phyloP scores from a whole-genome alignment of 2,113 vertebrate genomes.

The Pungitius pungitius region DNA sequence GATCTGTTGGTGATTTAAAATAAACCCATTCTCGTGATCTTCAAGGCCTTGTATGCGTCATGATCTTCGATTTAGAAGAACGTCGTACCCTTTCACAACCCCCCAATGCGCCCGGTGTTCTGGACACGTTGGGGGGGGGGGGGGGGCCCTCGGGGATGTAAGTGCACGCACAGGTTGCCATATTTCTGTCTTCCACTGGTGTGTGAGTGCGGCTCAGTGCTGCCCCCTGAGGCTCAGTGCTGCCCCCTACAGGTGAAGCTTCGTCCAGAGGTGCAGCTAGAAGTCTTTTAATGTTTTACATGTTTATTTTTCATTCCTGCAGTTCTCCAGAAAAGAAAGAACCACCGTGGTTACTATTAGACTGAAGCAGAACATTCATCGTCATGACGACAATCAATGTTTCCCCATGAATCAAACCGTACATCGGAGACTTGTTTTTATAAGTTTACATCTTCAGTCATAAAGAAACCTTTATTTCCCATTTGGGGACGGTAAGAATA shows the following conservation, averaged over 20 bases:
- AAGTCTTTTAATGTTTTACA: background rate
- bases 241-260: conserved; percentile 59
- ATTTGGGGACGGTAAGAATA: background rate
- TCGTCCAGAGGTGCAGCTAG: background rate
- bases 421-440: background rate
- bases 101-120: too few species aligned
- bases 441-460: background rate
- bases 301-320: background rate
- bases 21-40: background rate
- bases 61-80: conserved; percentile 1
- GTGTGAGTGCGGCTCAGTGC: too few species aligned
- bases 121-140: too few species aligned
- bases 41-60: background rate
- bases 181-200: too few species aligned
- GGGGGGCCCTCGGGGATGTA: too few species aligned
- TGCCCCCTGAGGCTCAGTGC: conserved; percentile 47
- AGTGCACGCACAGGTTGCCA: too few species aligned
- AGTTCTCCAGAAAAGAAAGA: background rate
- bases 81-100: too few species aligned
- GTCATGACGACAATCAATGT: too few species aligned
- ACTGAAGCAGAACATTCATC: background rate
- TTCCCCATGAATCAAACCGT: background rate
- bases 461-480: background rate
- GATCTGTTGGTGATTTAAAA: too few species aligned
- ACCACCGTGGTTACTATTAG: background rate